A percentile compares a stretch with the other conserved stretches of the same genome.
phyloP scores from a whole-genome alignment of 1,140 invertebrate genomes.

The Anastrepha obliqua region DNA sequence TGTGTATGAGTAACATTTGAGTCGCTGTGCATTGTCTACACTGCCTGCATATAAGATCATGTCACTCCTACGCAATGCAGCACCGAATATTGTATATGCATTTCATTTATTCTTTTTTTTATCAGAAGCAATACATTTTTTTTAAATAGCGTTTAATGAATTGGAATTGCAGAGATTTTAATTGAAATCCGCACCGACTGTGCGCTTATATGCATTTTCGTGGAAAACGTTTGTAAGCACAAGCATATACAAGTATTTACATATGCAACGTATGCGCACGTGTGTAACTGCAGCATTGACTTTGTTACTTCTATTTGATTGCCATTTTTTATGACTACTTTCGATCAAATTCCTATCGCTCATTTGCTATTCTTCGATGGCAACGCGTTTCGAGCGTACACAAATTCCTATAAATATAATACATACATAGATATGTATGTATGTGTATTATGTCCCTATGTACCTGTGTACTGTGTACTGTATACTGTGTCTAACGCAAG shows the following conservation, averaged over 20 bases:
- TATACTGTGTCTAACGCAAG: background rate
- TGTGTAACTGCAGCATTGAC: background rate
- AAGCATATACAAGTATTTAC: background rate
- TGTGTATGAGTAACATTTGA: no score
- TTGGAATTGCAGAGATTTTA: no score
- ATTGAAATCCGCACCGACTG: no score
- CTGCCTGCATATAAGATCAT: no score
- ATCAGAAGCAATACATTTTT: background rate
- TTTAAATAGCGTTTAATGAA: background rate
- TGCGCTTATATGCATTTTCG: background rate
- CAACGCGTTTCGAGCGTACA: background rate
- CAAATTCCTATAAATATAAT: no score
- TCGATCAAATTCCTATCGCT: background rate
- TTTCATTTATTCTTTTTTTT: background rate
- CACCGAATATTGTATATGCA: background rate
- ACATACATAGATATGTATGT: background rate
- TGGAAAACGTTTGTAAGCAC: no score
- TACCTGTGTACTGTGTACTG: background rate
- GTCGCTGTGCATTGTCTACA: no score
- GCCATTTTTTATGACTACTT: background rate
- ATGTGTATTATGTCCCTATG: background rate
- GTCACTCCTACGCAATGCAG: no score
- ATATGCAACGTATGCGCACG: background rate
- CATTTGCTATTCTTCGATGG: background rate
- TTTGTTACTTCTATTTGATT: slow-evolving; percentile 6